Evolutionary conservation across 37 sponge, comb jelly and placozoan genomes (phyloP).

Genomic region (Hexactinellida sp.): DNA sequence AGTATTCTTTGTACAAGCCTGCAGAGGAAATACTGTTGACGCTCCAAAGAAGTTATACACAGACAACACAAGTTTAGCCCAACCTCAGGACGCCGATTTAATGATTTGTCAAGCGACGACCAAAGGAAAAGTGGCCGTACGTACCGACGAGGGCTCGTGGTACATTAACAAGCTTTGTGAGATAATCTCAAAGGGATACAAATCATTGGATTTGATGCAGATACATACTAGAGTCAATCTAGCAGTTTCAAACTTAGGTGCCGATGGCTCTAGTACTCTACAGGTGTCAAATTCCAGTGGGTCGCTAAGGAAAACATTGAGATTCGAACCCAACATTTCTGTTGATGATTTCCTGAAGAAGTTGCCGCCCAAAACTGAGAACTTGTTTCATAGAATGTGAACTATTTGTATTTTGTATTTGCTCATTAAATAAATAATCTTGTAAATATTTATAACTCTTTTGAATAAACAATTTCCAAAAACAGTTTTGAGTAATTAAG

Average conservation of each 20-base stretch:
- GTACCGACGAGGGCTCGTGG: background rate
- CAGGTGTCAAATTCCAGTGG: background rate
- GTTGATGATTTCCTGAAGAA: background rate
- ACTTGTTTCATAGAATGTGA: no score
- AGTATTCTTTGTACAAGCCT: background rate
- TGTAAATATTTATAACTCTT: no score
- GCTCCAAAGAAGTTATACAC: background rate
- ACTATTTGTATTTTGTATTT: no score
- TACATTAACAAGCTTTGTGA: background rate
- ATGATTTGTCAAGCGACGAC: conserved; percentile 1
- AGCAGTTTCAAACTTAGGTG: background rate
- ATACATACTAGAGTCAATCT: background rate
- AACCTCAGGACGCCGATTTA: background rate
- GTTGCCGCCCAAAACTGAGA: no score
- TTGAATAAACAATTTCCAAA: no score
- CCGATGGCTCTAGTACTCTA: background rate
- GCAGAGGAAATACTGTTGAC: conserved; percentile 5
- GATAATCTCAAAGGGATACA: background rate
- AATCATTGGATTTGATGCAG: background rate
- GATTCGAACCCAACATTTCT: background rate
- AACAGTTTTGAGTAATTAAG: no score
- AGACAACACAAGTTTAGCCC: background rate
- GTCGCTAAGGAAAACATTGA: background rate
- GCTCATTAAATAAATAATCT: no score
- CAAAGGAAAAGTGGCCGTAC: background rate